phyloP scores from a whole-genome alignment of 2,888 invertebrate genomes.

The Halictus ligatus region DNA sequence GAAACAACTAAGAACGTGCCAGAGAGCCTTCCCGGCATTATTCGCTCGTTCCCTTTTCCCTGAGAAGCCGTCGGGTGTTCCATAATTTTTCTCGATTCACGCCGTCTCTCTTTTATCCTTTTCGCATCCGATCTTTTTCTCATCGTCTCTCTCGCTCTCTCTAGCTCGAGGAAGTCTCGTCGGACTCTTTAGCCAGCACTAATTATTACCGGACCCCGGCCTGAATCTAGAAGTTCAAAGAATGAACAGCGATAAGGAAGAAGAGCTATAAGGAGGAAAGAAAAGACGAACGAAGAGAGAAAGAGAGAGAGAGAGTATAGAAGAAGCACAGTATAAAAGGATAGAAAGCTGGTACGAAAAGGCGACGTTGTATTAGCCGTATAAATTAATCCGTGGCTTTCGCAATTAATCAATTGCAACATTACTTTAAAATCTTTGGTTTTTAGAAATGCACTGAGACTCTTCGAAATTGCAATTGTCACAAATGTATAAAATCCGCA shows the following conservation, averaged over 20 bases:
- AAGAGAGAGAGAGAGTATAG: not conserved
- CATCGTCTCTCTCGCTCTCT: not conserved
- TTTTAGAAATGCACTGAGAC: too few species aligned
- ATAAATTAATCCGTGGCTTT: not conserved
- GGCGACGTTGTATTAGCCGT: not conserved
- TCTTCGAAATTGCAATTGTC: too few species aligned
- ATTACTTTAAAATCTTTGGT: too few species aligned
- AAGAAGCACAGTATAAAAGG: not conserved
- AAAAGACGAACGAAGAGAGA: not conserved
- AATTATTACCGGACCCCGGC: slow-evolving; percentile 61
- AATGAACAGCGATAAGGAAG: not conserved
- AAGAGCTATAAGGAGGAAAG: not conserved
- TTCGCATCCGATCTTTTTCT: not conserved
- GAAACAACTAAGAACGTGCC: not conserved
- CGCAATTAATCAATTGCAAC: not conserved
- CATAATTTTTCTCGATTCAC: slow-evolving; percentile 39
- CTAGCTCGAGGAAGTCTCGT: slow-evolving; percentile 23
- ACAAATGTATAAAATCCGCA: too few species aligned
- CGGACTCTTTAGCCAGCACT: slow-evolving; percentile 42
- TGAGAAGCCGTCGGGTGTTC: not conserved
- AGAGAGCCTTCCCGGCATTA: not conserved
- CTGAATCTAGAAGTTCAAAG: slow-evolving; percentile 58
- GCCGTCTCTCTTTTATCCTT: not conserved
- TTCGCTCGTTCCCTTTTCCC: not conserved
- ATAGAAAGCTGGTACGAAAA: not conserved